Evolutionary conservation across 2,113 vertebrate genomes (phyloP), one percentile per base, ranked within the genome.

Genomic region (Menidia beryllina): DNA sequence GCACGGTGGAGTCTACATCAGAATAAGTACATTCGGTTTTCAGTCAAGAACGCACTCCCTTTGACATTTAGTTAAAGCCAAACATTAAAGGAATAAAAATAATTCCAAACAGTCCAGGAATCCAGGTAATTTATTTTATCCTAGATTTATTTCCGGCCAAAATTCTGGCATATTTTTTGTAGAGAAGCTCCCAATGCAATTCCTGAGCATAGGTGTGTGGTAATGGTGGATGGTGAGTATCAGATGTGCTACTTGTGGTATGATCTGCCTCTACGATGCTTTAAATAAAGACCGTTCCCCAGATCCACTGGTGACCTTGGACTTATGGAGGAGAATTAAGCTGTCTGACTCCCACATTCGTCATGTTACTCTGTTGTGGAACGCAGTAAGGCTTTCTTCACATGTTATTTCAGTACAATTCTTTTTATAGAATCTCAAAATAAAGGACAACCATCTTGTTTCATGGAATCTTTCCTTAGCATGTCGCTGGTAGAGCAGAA

Each of bases 321-420:
- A 91, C 36, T 41, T 91, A 5, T 93, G 91, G 92, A 89, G 87
- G 60, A 88, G 7, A 52, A 71, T 90, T 49, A 26, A 74, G 4
- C 38, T 36, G 15, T 34, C 55, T 17, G 38, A 73, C 13, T 20
- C 30, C 0, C 19, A 36, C 49, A 56, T 5, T 17, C 85, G 85
- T 48, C 66, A 45, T 0, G 48, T 92, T 25, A 85, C 85, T 36
- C 62, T 93, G 0, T 7, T 89, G 11, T 93, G 92, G 91, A 81
- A 21, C 27, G 34, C 21, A 27, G 91, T 92, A 82, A 34, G 20
- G 20, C 25, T 72, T 55, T 15, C 23, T 69, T 4, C 14, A 49
- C 14, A 45, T 57, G 24, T 51, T 19, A 9, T 56, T 57, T 49
- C n/a, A 34, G 13, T 15, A 14, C 14, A 63, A 51, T 53, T 39